Percentiles rank a stretch among this genome's conserved stretches.
Conservation (phyloP, 2,113 vertebrate genomes). For the Corythornis cristatus region DNA sequence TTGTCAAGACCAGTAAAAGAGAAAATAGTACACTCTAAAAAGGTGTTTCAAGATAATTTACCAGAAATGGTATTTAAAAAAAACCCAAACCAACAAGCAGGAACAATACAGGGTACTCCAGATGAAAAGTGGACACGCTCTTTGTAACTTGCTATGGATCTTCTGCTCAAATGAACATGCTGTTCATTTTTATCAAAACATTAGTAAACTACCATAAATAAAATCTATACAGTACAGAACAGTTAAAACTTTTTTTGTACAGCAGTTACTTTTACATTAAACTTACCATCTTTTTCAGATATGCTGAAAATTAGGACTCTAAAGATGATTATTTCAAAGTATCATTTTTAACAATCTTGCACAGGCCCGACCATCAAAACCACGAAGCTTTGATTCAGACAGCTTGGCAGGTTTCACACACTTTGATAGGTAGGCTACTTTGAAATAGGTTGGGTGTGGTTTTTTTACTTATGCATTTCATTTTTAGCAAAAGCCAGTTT, state of each 20-base stretch:
- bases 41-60: slow-evolving; percentile 65
- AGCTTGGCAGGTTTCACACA: slow-evolving; percentile 74
- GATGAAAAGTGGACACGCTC: slow-evolving; percentile 67
- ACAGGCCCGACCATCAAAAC: slow-evolving; percentile 86
- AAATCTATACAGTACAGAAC: slow-evolving; percentile 83
- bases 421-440: slow-evolving; percentile 73
- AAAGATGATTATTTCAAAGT: slow-evolving; percentile 82
- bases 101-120: slow-evolving; percentile 35
- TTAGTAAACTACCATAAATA: slow-evolving; percentile 91
- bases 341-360: slow-evolving; percentile 87
- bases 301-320: slow-evolving; percentile 89
- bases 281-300: slow-evolving; percentile 85
- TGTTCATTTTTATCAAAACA: slow-evolving; percentile 86
- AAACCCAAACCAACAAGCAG: neutral
- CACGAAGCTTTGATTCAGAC: slow-evolving; percentile 72
- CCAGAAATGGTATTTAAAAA: slow-evolving; percentile 30
- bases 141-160: slow-evolving; percentile 65
- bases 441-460: slow-evolving; percentile 56
- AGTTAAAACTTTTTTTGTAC: slow-evolving; percentile 79
- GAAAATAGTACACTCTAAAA: slow-evolving; percentile 63
- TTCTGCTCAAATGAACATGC: slow-evolving; percentile 84
- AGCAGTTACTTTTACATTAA: slow-evolving; percentile 89
- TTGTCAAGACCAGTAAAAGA: slow-evolving; percentile 72
- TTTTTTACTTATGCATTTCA: slow-evolving; percentile 65
- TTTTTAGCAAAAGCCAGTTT: slow-evolving; percentile 74